Conservation (phyloP, 2,888 invertebrate species). For the Drosophila differens region DNA sequence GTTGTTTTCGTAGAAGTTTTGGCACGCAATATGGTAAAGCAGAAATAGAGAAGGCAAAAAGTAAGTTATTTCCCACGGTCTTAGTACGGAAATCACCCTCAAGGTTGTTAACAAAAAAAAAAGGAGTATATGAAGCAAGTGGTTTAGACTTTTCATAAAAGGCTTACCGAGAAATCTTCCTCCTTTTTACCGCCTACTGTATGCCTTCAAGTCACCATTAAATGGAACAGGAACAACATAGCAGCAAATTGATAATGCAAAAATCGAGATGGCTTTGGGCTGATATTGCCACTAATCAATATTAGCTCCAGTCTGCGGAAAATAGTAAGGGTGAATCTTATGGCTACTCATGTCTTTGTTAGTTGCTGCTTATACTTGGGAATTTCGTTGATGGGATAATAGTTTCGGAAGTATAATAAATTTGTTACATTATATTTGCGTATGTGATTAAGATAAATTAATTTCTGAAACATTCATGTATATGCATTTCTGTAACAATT, state of each 20-base stretch:
- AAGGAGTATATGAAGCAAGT: slow-evolving; percentile 18
- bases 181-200: slow-evolving; percentile 43
- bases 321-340: slow-evolving; percentile 22
- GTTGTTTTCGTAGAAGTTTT: slow-evolving; percentile 22
- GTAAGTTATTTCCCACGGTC: slow-evolving; percentile 66
- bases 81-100: slow-evolving; percentile 49
- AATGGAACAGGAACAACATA: slow-evolving; percentile 62
- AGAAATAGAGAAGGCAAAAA: slow-evolving; percentile 14
- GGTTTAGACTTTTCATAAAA: slow-evolving; percentile 33
- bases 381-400: background rate
- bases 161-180: slow-evolving; percentile 4
- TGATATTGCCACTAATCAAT: slow-evolving; percentile 21
- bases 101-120: slow-evolving; percentile 45
- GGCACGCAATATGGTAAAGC: slow-evolving; percentile 53
- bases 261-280: slow-evolving; percentile 73
- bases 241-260: slow-evolving; percentile 53
- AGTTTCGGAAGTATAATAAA: background rate
- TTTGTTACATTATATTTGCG: background rate
- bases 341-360: slow-evolving; percentile 4
- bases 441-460: background rate
- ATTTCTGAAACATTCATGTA: background rate
- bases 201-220: slow-evolving; percentile 42
- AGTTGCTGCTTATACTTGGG: slow-evolving; percentile 19
- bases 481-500: background rate
- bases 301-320: slow-evolving; percentile 11